These are phyloP conservation scores for Anoncus sp. DNA, from an alignment of 2,888 invertebrate genomes.

Conservation along the genomic window DNA sequence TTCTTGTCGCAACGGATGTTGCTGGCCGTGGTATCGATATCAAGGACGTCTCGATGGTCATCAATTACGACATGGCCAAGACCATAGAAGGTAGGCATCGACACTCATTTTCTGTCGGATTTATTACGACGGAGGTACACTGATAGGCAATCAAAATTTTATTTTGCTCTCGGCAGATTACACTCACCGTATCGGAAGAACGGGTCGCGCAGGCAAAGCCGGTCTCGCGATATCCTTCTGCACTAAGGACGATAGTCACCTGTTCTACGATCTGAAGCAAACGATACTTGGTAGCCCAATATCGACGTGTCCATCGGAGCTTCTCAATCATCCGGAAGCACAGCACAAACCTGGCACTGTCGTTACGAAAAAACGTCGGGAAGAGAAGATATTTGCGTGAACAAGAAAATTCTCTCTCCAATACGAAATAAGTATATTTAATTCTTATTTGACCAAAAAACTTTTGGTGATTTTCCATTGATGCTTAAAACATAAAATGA, in stretches of 20 bases:
- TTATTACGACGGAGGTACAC: neutral
- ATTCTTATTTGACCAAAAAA: neutral
- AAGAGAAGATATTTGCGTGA: slow-evolving; percentile 98
- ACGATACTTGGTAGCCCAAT: slow-evolving; percentile 94
- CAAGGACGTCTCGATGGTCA: slow-evolving; percentile 99
- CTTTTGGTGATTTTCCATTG: neutral
- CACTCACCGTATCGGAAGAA: slow-evolving; percentile 99
- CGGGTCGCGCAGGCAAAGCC: slow-evolving; percentile 99
- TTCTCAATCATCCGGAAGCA: slow-evolving; percentile 99
- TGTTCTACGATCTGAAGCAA: slow-evolving; percentile 99
- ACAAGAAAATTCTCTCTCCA: slow-evolving; percentile 8
- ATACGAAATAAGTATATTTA: slow-evolving; percentile 7
- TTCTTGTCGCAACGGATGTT: slow-evolving; percentile 99
- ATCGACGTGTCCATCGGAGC: slow-evolving; percentile 97
- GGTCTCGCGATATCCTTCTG: slow-evolving; percentile 98
- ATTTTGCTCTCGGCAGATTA: slow-evolving; percentile 86
- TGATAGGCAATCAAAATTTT: neutral
- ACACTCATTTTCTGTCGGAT: neutral
- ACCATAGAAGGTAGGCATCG: slow-evolving; percentile 91
- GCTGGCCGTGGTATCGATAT: slow-evolving; percentile 99
- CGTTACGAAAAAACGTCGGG: slow-evolving; percentile 95
- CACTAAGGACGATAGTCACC: slow-evolving; percentile 97
- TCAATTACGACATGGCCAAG: slow-evolving; percentile 99
- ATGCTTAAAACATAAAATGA: neutral
- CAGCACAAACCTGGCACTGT: slow-evolving; percentile 99